Base-by-base conservation (phyloP, 2,113 vertebrate genomes). In the Urocitellus parryii region DNA sequence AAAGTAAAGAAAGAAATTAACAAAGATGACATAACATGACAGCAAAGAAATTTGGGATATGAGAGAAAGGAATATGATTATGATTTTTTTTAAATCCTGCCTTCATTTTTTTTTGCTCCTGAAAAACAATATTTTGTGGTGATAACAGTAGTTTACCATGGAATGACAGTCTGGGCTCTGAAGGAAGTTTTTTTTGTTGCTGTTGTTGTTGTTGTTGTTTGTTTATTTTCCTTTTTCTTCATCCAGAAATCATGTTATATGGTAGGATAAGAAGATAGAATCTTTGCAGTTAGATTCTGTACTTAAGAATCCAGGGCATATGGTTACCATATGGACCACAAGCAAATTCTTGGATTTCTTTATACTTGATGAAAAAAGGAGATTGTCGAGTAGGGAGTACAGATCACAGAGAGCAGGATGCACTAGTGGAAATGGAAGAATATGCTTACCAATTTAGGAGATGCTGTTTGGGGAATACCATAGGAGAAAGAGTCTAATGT, bases 311-410 rank as follows among this genome's bases (percentile, higher is more conserved):
- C 17, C 39, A 91, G 45, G 61, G 34, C 67, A 85, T 93, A 51
- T 92, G 86, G 86, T 82, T 56, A 91, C 48, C 74, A 74, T 86
- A 74, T 93, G 76, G 32, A 89, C 17, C 16, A 37, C 12, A 82
- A 94, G 68, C 0, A 39, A 94, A 90, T 92, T 92, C 61, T 76
- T 90, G 42, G 22, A 42, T 86, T 96, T 87, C 56, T 81, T 96
- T n/a, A 45, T 24, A 45, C 18, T 87, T 89, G 63, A 85, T 84
- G 53, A 67, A 93, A 94, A 82, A 56, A 32, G 29, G 39, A 93
- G 34, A 89, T 18, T 74, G 68, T 45, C 39, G 8, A 86, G 34
- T 65, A 48, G 18, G n/a, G 92, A 94, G 10, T 29, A 3, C 18
- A 18, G 6, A 73, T 91, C 74, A 79, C 25, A 74, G 68, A 90